Conservation (phyloP, 2,113 vertebrate genomes). For the Trachemys scripta region DNA sequence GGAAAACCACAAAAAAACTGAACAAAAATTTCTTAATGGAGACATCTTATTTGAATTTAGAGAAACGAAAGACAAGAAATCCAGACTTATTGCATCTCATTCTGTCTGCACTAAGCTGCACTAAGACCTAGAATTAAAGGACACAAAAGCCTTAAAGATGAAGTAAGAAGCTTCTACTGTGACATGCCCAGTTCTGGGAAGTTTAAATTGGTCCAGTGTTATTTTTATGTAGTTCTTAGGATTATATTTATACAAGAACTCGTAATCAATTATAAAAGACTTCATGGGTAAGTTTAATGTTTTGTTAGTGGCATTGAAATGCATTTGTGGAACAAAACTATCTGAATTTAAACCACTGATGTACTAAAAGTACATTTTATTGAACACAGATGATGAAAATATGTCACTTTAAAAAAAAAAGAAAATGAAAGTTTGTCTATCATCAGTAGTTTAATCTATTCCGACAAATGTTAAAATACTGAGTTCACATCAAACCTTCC, state of each 20-base stretch:
- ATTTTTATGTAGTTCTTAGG: not conserved
- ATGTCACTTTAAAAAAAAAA: not conserved
- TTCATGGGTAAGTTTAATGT: conserved; percentile 7
- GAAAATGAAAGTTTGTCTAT: not conserved
- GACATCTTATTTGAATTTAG: not conserved
- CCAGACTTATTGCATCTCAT: not conserved
- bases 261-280: conserved; percentile 3
- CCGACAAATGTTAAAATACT: not conserved
- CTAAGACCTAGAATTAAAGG: not conserved
- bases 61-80: not conserved
- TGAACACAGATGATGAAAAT: not conserved
- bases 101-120: not conserved
- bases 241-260: not conserved
- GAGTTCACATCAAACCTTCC: not conserved
- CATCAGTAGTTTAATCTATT: not conserved
- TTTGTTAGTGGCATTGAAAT: not conserved
- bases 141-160: not conserved
- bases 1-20: not conserved
- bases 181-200: not conserved
- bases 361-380: conserved; percentile 24
- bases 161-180: not conserved
- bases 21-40: not conserved
- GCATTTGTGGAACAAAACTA: conserved; percentile 16
- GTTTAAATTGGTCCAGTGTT: not conserved
- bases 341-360: conserved; percentile 12